phyloP scores from a whole-genome alignment of 2,888 invertebrate genomes.

The Clusia tigrina region DNA sequence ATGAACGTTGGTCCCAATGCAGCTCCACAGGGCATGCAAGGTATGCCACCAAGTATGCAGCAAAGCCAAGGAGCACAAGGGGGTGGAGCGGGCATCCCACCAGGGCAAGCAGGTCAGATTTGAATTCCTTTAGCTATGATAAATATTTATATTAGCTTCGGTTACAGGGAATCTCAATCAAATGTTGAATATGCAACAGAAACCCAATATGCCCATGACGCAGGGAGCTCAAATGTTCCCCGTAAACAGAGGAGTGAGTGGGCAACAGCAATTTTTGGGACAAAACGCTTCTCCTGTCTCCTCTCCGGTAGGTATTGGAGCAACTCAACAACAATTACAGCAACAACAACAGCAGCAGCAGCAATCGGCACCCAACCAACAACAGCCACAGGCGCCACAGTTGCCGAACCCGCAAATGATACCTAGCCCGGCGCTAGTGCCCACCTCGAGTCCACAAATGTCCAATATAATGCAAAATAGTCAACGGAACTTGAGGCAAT shows the following conservation, averaged over 20 bases:
- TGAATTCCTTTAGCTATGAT: not conserved
- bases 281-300: conserved; percentile 76
- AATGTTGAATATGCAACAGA: conserved; percentile 61
- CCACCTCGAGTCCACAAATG: conserved; percentile 74
- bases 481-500: conserved; percentile 73
- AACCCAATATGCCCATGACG: conserved; percentile 59
- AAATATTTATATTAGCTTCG: conserved; percentile 6
- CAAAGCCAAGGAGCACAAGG: conserved; percentile 61
- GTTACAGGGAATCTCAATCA: conserved; percentile 56
- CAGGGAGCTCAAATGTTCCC: conserved; percentile 66
- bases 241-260: conserved; percentile 69
- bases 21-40: conserved; percentile 56
- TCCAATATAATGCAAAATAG: conserved; percentile 67
- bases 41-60: conserved; percentile 63
- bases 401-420: conserved; percentile 70
- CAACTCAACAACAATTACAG: conserved; percentile 60
- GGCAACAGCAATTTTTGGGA: conserved; percentile 77
- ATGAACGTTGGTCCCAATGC: conserved; percentile 53
- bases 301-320: conserved; percentile 58
- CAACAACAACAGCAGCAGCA: conserved; percentile 46
- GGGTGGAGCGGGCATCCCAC: conserved; percentile 49
- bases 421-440: conserved; percentile 74
- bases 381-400: conserved; percentile 60
- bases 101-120: conserved; percentile 49
- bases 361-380: conserved; percentile 37